A percentile compares a stretch with the other conserved stretches of the same genome.
phyloP scores from a whole-genome alignment of 2,888 invertebrate genomes.

The Dolichopus griseipennis region DNA sequence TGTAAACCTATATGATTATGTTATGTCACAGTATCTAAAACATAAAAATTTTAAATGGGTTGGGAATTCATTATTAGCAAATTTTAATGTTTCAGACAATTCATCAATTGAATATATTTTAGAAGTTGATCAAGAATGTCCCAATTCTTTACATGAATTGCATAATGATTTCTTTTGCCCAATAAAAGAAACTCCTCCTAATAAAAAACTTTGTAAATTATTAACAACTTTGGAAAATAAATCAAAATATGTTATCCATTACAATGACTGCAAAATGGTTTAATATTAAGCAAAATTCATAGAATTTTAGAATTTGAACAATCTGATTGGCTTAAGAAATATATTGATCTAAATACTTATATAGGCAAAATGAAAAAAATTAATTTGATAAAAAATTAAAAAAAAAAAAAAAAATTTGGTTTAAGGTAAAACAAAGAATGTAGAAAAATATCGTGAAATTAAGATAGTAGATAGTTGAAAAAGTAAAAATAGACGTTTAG shows the following conservation, averaged over 20 bases:
- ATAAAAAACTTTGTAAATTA: conserved; percentile 23
- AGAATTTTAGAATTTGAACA: conserved; percentile 32
- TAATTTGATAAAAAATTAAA: conserved; percentile 10
- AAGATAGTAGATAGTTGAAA: conserved; percentile 36
- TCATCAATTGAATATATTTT: conserved; percentile 25
- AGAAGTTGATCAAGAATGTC: conserved; percentile 27
- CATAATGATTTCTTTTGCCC: conserved; percentile 30
- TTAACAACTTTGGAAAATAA: conserved; percentile 25
- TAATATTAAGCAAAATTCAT: conserved; percentile 26
- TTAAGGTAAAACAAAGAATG: conserved; percentile 16
- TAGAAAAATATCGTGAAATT: conserved; percentile 29
- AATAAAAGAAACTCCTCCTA: conserved; percentile 22
- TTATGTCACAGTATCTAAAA: conserved; percentile 23
- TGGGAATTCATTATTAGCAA: conserved; percentile 16
- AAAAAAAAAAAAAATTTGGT: conserved; percentile 6
- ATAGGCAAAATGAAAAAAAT: conserved; percentile 10
- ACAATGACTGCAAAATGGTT: conserved; percentile 20
- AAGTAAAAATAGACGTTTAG: conserved; percentile 26
- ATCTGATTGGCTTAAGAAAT: conserved; percentile 29
- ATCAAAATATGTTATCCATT: conserved; percentile 30
- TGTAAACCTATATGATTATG: conserved; percentile 21
- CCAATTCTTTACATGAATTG: conserved; percentile 24
- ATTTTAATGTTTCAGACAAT: conserved; percentile 17
- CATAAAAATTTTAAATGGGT: conserved; percentile 23
- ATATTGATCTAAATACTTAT: conserved; percentile 18